These are phyloP conservation scores for Cepaea nemoralis DNA, from an alignment of 1,140 invertebrate genomes.

Conservation along the genomic window DNA sequence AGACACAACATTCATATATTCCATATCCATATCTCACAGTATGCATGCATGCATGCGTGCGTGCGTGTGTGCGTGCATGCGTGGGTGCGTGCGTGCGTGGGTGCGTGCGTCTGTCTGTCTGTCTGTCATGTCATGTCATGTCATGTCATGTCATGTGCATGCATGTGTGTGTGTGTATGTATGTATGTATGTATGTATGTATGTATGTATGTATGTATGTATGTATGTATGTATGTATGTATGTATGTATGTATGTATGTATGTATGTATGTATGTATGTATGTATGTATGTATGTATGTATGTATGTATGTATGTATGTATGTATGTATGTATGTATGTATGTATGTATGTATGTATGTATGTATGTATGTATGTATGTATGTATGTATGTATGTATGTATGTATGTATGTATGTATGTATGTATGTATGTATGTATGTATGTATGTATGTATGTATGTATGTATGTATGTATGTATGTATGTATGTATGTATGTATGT, in stretches of 20 bases:
- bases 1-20: too few relatives aligned
- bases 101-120: not conserved
- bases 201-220: conserved; percentile 14
- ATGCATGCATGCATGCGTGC: conserved; percentile 7
- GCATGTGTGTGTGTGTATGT: not conserved
- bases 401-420: conserved; percentile 41
- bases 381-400: conserved; percentile 43
- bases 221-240: conserved; percentile 14
- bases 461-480: not conserved
- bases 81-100: not conserved
- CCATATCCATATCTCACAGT: too few relatives aligned
- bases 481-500: not conserved
- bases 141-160: not conserved
- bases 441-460: not conserved
- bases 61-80: conserved; percentile 1
- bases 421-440: conserved; percentile 12
- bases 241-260: conserved; percentile 14
- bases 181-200: conserved; percentile 14
- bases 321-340: conserved; percentile 40
- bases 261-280: conserved; percentile 14
- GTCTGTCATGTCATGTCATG: not conserved
- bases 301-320: conserved; percentile 24
- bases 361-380: conserved; percentile 40
- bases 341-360: conserved; percentile 42
- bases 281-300: conserved; percentile 30